Evolutionary conservation across 2,888 invertebrate species (phyloP).

Genomic region (Andrena bucephala): DNA sequence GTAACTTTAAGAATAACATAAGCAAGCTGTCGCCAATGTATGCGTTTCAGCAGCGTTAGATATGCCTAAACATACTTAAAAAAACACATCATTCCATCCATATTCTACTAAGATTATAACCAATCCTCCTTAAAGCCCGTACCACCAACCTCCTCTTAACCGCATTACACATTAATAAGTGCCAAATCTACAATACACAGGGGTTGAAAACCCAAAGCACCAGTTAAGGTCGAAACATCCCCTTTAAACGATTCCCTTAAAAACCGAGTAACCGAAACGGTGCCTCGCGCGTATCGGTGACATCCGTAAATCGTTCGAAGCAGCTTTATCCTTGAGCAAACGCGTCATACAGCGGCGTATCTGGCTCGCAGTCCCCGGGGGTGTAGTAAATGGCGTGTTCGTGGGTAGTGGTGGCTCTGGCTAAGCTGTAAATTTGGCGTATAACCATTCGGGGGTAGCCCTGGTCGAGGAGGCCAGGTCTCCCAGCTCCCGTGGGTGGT

Average conservation of each 20-base stretch:
- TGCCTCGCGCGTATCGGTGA: slow-evolving; percentile 12
- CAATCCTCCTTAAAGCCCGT: too few species aligned
- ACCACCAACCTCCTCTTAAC: too few species aligned
- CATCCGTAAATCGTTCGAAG: slow-evolving; percentile 45
- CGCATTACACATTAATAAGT: too few species aligned
- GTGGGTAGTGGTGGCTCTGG: slow-evolving; percentile 68
- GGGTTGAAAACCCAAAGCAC: too few species aligned
- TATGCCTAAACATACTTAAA: too few species aligned
- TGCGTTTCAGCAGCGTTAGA: too few species aligned
- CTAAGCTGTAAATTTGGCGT: slow-evolving; percentile 83
- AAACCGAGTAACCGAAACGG: neutral
- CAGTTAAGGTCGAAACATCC: neutral
- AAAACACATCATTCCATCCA: too few species aligned
- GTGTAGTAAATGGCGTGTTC: slow-evolving; percentile 67
- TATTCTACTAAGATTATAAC: too few species aligned
- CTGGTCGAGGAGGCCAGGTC: slow-evolving; percentile 74
- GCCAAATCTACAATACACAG: too few species aligned
- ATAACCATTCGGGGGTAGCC: slow-evolving; percentile 80
- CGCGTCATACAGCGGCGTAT: slow-evolving; percentile 58
- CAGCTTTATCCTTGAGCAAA: slow-evolving; percentile 63
- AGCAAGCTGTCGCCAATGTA: too few species aligned
- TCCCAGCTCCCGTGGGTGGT: slow-evolving; percentile 56
- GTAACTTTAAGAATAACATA: too few species aligned
- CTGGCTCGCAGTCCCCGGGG: slow-evolving; percentile 50
- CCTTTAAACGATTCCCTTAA: neutral